These are phyloP conservation scores for Acrocephalus arundinaceus DNA, from an alignment of 2,113 vertebrate genomes.

Conservation along the genomic window DNA sequence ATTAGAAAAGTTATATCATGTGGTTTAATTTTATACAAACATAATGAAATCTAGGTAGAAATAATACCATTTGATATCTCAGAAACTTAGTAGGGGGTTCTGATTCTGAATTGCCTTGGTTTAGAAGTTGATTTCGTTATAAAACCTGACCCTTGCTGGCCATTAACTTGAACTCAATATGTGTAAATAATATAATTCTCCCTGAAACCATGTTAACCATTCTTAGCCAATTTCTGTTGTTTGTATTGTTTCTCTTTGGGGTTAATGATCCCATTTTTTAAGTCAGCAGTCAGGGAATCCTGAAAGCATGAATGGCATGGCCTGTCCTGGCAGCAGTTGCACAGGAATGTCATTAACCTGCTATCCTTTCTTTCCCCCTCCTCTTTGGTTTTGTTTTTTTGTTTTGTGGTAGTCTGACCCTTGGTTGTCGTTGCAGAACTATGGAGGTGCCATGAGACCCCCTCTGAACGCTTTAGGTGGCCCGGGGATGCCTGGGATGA, in stretches of 20 bases:
- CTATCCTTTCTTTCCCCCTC: conserved; percentile 84
- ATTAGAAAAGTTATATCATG: background rate
- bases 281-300: conserved; percentile 64
- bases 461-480: conserved; percentile 96
- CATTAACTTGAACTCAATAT: background rate
- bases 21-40: background rate
- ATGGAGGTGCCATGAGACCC: conserved; percentile 98
- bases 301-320: conserved; percentile 72
- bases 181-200: background rate
- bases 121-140: background rate
- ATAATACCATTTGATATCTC: background rate
- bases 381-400: conserved; percentile 85
- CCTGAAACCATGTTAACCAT: background rate
- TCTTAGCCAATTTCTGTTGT: background rate
- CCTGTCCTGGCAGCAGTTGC: conserved; percentile 64
- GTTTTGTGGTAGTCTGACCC: conserved; percentile 88
- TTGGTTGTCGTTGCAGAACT: conserved; percentile 89
- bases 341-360: conserved; percentile 80
- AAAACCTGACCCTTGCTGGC: background rate
- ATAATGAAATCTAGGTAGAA: background rate
- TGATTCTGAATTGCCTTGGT: background rate
- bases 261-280: background rate
- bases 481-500: conserved; percentile 97
- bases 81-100: background rate
- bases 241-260: background rate